Percentiles rank a stretch among this genome's conserved stretches.
These are phyloP conservation scores for Andrena dorsata DNA, from an alignment of 2,888 invertebrate genomes.

Conservation along the genomic window DNA sequence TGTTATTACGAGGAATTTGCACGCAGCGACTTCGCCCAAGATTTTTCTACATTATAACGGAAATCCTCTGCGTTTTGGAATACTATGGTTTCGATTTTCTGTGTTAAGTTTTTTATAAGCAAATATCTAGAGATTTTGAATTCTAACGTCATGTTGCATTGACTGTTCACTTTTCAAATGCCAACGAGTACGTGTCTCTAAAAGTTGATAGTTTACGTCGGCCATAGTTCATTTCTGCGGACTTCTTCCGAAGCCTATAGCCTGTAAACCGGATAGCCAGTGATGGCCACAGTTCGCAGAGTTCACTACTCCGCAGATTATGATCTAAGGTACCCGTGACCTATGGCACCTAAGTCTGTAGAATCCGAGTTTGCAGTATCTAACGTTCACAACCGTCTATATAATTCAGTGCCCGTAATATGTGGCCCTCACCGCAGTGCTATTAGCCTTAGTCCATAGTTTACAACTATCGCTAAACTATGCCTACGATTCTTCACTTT, in stretches of 20 bases:
- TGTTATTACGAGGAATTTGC: too few species aligned
- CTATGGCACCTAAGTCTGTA: constrained; percentile 3
- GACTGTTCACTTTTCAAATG: too few species aligned
- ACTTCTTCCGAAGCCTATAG: neutral
- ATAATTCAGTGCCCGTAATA: constrained; percentile 15
- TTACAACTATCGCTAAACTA: neutral
- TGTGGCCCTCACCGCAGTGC: neutral
- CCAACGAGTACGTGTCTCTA: neutral
- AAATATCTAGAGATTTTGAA: too few species aligned
- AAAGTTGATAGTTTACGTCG: constrained; percentile 4
- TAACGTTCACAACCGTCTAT: constrained; percentile 1
- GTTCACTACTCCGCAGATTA: constrained; percentile 46
- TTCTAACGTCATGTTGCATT: too few species aligned
- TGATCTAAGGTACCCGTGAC: constrained; percentile 36
- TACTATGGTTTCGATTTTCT: too few species aligned
- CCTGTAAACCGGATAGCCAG: constrained; percentile 15
- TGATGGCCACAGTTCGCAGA: constrained; percentile 28
- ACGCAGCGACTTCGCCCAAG: too few species aligned
- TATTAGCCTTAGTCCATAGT: constrained; percentile 10
- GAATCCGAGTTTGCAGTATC: neutral
- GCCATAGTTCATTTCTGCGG: neutral
- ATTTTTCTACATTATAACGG: too few species aligned
- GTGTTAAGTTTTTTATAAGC: too few species aligned
- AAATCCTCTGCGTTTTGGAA: too few species aligned
- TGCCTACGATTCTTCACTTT: neutral